A percentile compares a stretch with the other conserved stretches of the same genome.
These are phyloP conservation scores for Molossus molossus DNA, from an alignment of 2,797 vertebrate genomes.

Conservation along the genomic window DNA sequence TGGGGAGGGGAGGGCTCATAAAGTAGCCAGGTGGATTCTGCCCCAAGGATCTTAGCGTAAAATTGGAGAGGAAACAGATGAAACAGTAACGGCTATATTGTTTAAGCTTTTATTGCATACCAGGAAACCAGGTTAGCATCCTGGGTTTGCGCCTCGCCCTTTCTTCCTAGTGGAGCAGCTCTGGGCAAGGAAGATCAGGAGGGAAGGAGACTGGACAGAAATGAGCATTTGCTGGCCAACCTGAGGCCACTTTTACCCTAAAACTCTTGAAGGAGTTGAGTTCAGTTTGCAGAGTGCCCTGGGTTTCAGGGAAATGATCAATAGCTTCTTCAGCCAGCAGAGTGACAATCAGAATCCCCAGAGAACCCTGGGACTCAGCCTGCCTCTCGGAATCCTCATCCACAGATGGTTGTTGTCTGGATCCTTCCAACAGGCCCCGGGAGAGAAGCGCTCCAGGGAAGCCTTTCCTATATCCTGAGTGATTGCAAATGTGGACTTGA, in stretches of 20 bases:
- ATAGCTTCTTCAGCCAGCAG: not conserved
- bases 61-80: not conserved
- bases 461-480: no score
- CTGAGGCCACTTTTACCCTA: no score
- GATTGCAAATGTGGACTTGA: rapidly evolving
- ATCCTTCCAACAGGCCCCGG: not conserved
- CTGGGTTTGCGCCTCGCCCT: rapidly evolving
- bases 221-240: not conserved
- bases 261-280: not conserved
- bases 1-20: not conserved
- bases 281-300: not conserved
- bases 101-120: not conserved
- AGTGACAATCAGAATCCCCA: not conserved
- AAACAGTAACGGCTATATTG: no score
- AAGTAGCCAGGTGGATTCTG: no score
- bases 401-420: rapidly evolving
- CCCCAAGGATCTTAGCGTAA: not conserved
- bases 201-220: rapidly evolving
- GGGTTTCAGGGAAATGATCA: not conserved
- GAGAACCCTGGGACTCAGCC: no score
- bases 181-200: not conserved
- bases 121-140: not conserved
- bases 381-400: not conserved
- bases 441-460: not conserved
- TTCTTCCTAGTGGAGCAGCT: not conserved